A percentile compares a stretch with the other conserved stretches of the same genome.
phyloP scores from a whole-genome alignment of 2,113 vertebrate genomes.

The Struthidea cinerea region DNA sequence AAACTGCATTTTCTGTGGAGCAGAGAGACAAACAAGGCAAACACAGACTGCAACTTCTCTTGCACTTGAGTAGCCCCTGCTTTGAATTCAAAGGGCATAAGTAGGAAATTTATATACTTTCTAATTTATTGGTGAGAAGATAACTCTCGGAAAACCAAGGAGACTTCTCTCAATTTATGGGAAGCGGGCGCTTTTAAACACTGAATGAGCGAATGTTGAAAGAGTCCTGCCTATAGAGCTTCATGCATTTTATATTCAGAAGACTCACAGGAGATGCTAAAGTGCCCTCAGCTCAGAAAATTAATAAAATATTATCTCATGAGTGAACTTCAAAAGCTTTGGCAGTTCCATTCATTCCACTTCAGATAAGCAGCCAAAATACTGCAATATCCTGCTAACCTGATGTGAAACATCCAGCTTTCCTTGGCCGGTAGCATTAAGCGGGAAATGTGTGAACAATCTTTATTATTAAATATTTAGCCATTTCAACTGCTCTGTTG shows the following conservation, averaged over 20 bases:
- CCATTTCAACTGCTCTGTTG: background rate
- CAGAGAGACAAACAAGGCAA: background rate
- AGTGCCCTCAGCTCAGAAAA: conserved; percentile 57
- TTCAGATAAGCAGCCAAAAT: conserved; percentile 65
- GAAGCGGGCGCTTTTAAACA: conserved; percentile 22
- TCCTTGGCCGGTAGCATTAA: conserved; percentile 18
- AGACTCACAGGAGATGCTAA: conserved; percentile 50
- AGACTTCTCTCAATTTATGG: conserved; percentile 37
- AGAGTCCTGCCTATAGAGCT: conserved; percentile 43
- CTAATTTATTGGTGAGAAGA: conserved; percentile 63
- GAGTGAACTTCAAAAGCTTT: conserved; percentile 66
- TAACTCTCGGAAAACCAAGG: conserved; percentile 40
- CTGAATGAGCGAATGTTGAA: conserved; percentile 7
- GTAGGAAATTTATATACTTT: conserved; percentile 58
- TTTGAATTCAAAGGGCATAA: conserved; percentile 51
- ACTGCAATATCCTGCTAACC: conserved; percentile 63
- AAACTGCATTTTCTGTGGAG: background rate
- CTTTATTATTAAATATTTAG: conserved; percentile 50
- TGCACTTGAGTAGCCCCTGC: conserved; percentile 27
- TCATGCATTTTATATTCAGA: conserved; percentile 38
- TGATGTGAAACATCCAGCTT: conserved; percentile 56
- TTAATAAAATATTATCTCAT: conserved; percentile 63
- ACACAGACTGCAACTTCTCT: background rate
- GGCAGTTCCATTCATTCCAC: conserved; percentile 61
- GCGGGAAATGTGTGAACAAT: conserved; percentile 49